Base-by-base conservation (phyloP, 2,888 invertebrate species). In the Philonicus albiceps region DNA sequence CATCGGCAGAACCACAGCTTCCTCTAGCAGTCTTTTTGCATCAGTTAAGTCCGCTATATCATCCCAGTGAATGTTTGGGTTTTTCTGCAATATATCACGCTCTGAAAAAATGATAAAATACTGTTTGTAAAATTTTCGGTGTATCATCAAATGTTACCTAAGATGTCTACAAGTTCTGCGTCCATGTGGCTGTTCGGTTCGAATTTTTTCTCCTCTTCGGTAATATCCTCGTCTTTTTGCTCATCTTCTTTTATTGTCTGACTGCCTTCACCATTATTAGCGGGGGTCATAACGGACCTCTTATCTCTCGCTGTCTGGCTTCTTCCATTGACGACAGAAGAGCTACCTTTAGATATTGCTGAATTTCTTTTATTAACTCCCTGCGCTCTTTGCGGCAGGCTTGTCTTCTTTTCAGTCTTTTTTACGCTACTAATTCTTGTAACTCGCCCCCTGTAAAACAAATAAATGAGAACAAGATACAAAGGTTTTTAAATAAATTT, bases 1-100 rank as follows among this genome's bases (percentile, higher is more conserved):
- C 95, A 99, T 96, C 2, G 99, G 99, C 90, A 99, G 93, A 55
- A 99, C 98, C 8, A 99, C 98, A 37, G 99, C 99, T 93, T 99
- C 99, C 91, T 99, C 98, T 6, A 99, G 93, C 86, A 99, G 92
- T 88, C 97, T 93, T 92, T 98, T 98, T 6, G 98, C 98, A 91
- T 98, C 97, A 11, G 95, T 94, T 78, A 98, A 93, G 92, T 97
- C 98, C 0, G 98, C 98, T 90, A 98, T 98, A 91, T 97, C 98
- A 90, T 96, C 97, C 99, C 99, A 99, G 90, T 95, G 95, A 87
- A 99, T 97, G 92, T 98, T 98, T 19, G 98, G 98, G 93, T 99
- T 97, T 93, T 97, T 97, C 93, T 98, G 98, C 89, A 99, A 96
- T 91, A 99, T 99, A 92, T 99, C 99, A 90, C 98, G 94, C 93